Evolutionary conservation across 2,113 vertebrate genomes (phyloP), one percentile per base, ranked within the genome.

Genomic region (Polyodon spathula): DNA sequence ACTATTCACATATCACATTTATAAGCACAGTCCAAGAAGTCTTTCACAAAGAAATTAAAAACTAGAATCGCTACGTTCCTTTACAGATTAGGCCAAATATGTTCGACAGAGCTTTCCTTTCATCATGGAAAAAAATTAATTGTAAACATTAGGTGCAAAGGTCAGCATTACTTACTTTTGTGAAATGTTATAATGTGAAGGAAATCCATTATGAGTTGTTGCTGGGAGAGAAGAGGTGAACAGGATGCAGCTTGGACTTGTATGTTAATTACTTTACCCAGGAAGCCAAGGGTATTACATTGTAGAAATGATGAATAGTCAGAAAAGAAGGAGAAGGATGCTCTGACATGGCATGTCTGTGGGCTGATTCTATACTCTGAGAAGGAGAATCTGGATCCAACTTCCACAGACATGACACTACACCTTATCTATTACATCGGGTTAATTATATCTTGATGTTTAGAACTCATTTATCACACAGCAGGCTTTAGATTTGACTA

Each of bases 101-200:
- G 2, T 6, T 7, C 16, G 17, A 14, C 27, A 42, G 42, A 6
- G 12, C 4, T 41, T 6, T 63, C 37, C 16, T 44, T 54, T 68
- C 67, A 60, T 67, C 59, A 67, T 66, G 60, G 46, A 58, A 53
- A 27, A 61, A 50, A 37, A 52, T 58, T 46, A 54, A 62, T 71
- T 64, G 61, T 63, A 69, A 59, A 27, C 77, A 82, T 82, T 76
- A 81, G 63, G 70, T 64, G 61, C 64, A 69, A 59, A 27, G 78
- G 84, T 82, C 78, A 81, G 63, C 14, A 43, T 58, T 80, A 68
- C 79, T 80, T 82, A 61, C 67, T 65, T 60, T 70, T 61, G 66
- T n/a, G 38, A 63, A 62, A 75, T 75, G 69, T 68, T 71, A 72
- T 79, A 71, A 77, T 79, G 70, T 76, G 75, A 73, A 68, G 68